phyloP scores from a whole-genome alignment of 2,888 invertebrate species.

The Ectropis crepuscularia region DNA sequence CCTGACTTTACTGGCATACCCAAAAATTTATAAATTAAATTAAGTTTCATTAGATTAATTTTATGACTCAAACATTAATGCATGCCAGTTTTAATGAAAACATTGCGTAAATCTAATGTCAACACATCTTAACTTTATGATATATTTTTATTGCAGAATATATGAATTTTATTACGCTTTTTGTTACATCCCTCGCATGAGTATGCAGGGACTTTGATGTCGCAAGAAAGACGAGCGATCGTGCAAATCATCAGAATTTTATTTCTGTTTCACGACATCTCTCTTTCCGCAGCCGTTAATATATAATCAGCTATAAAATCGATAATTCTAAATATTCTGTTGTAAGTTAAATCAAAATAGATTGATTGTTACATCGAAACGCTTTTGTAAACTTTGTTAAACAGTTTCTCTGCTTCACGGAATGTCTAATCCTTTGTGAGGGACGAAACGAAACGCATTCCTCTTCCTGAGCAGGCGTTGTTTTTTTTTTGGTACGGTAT shows the following conservation, averaged over 20 bases:
- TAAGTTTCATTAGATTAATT: slow-evolving; percentile 17
- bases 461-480: slow-evolving; percentile 57
- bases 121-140: slow-evolving; percentile 42
- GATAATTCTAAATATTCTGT: slow-evolving; percentile 16
- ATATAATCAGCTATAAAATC: slow-evolving; percentile 17
- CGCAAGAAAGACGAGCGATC: slow-evolving; percentile 43
- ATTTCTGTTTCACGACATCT: slow-evolving; percentile 56
- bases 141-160: slow-evolving; percentile 54
- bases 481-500: slow-evolving; percentile 63
- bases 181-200: slow-evolving; percentile 41
- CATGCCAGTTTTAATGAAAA: slow-evolving; percentile 34
- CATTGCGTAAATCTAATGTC: slow-evolving; percentile 35
- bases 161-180: slow-evolving; percentile 47
- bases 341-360: slow-evolving; percentile 21
- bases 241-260: slow-evolving; percentile 61
- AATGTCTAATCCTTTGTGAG: slow-evolving; percentile 65
- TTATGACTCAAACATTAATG: slow-evolving; percentile 24
- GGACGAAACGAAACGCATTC: slow-evolving; percentile 68
- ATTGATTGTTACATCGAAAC: slow-evolving; percentile 35
- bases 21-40: slow-evolving; percentile 6
- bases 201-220: slow-evolving; percentile 49
- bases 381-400: slow-evolving; percentile 49
- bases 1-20: background rate
- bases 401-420: slow-evolving; percentile 57
- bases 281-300: slow-evolving; percentile 40